These are phyloP conservation scores for Eudorcas thomsonii DNA, from an alignment of 2,113 vertebrate species.

Conservation along the genomic window DNA sequence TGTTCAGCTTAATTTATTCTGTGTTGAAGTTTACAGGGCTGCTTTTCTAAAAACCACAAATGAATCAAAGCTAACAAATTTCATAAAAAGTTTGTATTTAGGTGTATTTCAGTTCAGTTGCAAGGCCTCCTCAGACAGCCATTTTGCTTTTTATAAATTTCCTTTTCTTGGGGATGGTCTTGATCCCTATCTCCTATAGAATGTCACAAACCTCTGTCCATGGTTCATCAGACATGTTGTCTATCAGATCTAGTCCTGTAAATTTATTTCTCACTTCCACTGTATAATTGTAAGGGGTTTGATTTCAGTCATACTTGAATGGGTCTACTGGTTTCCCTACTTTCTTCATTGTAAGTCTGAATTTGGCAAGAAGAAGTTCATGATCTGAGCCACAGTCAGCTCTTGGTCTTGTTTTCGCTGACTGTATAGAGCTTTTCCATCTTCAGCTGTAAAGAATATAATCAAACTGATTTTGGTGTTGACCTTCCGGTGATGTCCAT, in stretches of 20 bases:
- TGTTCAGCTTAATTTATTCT: background rate
- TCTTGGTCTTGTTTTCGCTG: background rate
- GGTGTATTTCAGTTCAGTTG: background rate
- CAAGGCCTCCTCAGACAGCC: background rate
- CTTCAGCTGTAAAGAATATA: background rate
- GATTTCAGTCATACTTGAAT: background rate
- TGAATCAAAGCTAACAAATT: background rate
- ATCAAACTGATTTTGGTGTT: background rate
- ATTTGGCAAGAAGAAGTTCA: background rate
- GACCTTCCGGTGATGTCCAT: background rate
- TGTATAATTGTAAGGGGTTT: background rate
- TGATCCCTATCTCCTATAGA: background rate
- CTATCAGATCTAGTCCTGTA: background rate
- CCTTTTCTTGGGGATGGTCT: background rate
- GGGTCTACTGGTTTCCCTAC: background rate
- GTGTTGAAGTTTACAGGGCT: background rate
- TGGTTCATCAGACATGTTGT: background rate
- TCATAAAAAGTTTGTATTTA: background rate
- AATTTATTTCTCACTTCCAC: background rate
- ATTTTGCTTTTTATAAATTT: background rate
- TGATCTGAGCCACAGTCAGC: background rate
- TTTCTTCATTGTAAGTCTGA: background rate
- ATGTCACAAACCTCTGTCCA: fast-evolving
- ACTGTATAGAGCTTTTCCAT: background rate
- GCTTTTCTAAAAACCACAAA: background rate